A percentile compares a stretch with the other conserved stretches of the same genome.
These are phyloP conservation scores for Scophthalmus maximus DNA, from an alignment of 2,113 vertebrate genomes.

Conservation along the genomic window DNA sequence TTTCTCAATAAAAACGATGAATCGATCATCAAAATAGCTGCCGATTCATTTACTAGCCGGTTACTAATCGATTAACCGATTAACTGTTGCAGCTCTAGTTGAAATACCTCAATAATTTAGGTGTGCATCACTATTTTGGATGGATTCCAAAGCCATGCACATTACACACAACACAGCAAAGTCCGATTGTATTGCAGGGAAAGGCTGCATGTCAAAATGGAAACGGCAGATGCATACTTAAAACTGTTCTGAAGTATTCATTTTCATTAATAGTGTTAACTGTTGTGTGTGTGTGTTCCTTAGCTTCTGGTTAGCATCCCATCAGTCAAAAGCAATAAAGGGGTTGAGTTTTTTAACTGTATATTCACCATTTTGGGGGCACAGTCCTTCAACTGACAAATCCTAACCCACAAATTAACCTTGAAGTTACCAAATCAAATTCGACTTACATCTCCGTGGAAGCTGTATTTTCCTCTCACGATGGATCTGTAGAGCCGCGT, in stretches of 20 bases:
- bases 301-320: no score
- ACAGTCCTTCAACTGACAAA: no score
- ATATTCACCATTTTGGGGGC: no score
- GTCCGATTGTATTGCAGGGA: background rate
- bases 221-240: conserved; percentile 18
- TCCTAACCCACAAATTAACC: no score
- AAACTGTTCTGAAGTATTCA: background rate
- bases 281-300: background rate
- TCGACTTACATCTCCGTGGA: conserved; percentile 70
- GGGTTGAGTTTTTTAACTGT: no score
- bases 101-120: background rate
- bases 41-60: no score
- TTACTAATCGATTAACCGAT: no score
- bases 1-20: no score
- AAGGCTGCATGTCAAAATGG: conserved; percentile 2
- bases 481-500: conserved; percentile 71
- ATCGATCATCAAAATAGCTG: no score
- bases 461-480: conserved; percentile 70
- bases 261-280: background rate
- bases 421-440: no score
- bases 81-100: conserved; percentile 24
- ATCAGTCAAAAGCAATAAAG: background rate
- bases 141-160: no score
- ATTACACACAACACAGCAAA: no score
- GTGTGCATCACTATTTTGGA: background rate